A percentile compares a stretch with the other conserved stretches of the same genome.
These are phyloP conservation scores for Listronotus oregonensis DNA, from an alignment of 1,140 invertebrate genomes.

Conservation along the genomic window DNA sequence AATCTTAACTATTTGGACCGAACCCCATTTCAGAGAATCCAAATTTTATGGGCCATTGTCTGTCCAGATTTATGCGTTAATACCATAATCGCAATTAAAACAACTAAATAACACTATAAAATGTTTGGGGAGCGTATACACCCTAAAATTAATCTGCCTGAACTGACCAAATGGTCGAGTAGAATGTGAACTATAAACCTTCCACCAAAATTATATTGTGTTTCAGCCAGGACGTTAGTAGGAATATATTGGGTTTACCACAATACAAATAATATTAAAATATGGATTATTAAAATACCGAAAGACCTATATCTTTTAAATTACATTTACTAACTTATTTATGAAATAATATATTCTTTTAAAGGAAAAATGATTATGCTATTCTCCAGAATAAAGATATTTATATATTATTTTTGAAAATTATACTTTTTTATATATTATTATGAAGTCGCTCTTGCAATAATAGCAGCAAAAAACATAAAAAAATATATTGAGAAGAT, in stretches of 20 bases:
- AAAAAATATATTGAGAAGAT: too few relatives aligned
- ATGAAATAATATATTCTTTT: too few relatives aligned
- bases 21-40: conserved; percentile 10
- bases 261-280: too few relatives aligned
- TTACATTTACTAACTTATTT: too few relatives aligned
- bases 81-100: conserved; percentile 34
- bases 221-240: conserved; percentile 14
- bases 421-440: too few relatives aligned
- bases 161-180: conserved; percentile 29
- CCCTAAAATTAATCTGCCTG: conserved; percentile 31
- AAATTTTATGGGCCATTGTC: conserved; percentile 29
- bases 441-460: too few relatives aligned
- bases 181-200: conserved; percentile 34
- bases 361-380: too few relatives aligned
- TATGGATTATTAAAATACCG: too few relatives aligned
- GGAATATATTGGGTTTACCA: conserved; percentile 15
- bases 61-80: conserved; percentile 24
- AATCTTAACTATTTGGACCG: not conserved
- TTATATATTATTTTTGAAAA: too few relatives aligned
- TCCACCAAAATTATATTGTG: conserved; percentile 28
- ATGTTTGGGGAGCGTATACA: conserved; percentile 20
- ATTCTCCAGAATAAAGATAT: too few relatives aligned
- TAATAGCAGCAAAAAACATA: too few relatives aligned
- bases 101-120: conserved; percentile 36
- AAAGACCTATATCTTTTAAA: too few relatives aligned